Evolutionary conservation across 2,888 invertebrate species (phyloP).

Genomic region (Tholera decimalis): DNA sequence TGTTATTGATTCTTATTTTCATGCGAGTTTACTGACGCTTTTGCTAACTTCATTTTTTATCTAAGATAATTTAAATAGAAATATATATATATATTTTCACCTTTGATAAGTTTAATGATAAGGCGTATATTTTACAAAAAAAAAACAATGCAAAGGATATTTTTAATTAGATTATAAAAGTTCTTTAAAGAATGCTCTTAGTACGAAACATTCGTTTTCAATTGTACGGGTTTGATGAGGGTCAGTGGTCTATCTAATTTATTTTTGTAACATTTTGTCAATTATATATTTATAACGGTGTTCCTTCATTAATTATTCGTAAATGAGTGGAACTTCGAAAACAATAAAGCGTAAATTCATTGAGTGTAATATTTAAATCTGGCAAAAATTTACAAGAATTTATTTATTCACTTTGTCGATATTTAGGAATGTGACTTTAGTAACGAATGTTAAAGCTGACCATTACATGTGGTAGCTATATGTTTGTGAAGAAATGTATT

Average conservation of each 20-base stretch:
- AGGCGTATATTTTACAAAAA: conserved; percentile 6
- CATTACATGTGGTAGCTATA: conserved; percentile 12
- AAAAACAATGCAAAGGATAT: conserved; percentile 48
- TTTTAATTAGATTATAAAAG: conserved; percentile 68
- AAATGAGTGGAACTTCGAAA: conserved; percentile 22
- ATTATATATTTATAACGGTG: conserved; percentile 58
- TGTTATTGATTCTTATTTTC: conserved; percentile 45
- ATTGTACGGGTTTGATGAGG: conserved; percentile 75
- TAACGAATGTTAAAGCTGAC: not conserved
- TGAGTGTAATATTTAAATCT: conserved; percentile 11
- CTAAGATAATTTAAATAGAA: conserved; percentile 27
- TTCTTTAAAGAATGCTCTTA: conserved; percentile 70
- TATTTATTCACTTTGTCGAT: fast-evolving
- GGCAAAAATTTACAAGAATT: not conserved
- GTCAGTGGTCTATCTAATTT: conserved; percentile 74
- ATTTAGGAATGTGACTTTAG: not conserved
- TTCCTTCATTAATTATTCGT: conserved; percentile 34
- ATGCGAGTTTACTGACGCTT: conserved; percentile 58
- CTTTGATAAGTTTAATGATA: conserved; percentile 5
- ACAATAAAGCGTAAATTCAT: conserved; percentile 2
- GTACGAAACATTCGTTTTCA: conserved; percentile 70
- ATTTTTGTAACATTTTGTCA: conserved; percentile 65
- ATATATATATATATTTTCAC: conserved; percentile 19
- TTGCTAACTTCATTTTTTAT: conserved; percentile 44
- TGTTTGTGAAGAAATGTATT: not conserved